phyloP scores from a whole-genome alignment of 2,113 vertebrate species.

The Probosciger aterrimus region DNA sequence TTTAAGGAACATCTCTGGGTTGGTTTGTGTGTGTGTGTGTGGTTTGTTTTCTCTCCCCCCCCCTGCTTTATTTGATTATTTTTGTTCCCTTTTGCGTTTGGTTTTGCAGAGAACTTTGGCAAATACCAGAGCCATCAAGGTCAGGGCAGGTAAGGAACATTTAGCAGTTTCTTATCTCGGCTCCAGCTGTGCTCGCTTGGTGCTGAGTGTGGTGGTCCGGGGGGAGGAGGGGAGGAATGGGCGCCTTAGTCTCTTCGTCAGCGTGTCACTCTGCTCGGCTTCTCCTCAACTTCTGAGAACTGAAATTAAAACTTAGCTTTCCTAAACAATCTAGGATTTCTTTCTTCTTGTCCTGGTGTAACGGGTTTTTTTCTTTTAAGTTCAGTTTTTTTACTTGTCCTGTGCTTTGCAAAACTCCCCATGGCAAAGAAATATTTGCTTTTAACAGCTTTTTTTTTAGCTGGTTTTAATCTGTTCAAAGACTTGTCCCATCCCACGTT shows the following conservation, averaged over 20 bases:
- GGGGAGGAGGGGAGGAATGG: background rate
- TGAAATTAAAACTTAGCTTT: background rate
- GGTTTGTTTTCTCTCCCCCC: background rate
- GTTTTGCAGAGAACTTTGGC: constrained; percentile 20
- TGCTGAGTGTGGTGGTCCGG: background rate
- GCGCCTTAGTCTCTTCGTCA: background rate
- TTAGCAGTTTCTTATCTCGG: background rate
- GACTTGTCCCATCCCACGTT: rapidly evolving
- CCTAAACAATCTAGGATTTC: background rate
- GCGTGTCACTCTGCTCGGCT: rapidly evolving
- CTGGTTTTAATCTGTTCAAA: background rate
- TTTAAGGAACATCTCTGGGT: background rate
- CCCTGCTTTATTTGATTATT: background rate
- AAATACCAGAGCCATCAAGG: constrained; percentile 11
- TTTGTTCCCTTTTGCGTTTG: background rate
- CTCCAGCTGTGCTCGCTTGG: background rate
- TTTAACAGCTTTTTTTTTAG: background rate
- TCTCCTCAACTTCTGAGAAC: background rate
- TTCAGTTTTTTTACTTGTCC: background rate
- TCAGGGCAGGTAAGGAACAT: constrained; percentile 56
- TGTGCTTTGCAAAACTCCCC: background rate
- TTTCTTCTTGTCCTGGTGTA: rapidly evolving
- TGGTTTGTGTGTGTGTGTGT: background rate
- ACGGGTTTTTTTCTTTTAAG: background rate
- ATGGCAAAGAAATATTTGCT: background rate